Conservation (phyloP, 2,888 invertebrate genomes). For the Deilephila porcellus region DNA sequence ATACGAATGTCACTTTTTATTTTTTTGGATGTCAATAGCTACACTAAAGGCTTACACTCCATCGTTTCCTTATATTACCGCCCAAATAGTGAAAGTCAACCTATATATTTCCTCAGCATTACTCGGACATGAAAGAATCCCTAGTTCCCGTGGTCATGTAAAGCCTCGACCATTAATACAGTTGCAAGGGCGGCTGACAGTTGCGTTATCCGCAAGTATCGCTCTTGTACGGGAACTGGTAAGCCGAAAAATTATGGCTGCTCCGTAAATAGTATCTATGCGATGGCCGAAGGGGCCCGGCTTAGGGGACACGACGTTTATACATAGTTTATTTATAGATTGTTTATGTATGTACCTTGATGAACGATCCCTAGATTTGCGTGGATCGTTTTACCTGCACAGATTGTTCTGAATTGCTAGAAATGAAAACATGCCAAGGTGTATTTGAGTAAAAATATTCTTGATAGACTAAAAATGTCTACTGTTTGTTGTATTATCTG, state of each 20-base stretch:
- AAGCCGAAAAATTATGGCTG: constrained; percentile 65
- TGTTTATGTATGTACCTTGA: constrained; percentile 7
- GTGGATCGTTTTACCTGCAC: neutral
- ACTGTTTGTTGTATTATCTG: no score
- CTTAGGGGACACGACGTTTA: constrained; percentile 3
- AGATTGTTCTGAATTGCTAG: neutral
- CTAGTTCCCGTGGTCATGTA: constrained; percentile 43
- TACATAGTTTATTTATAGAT: constrained; percentile 28
- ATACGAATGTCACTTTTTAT: no score
- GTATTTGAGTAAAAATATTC: no score
- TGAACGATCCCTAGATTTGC: neutral
- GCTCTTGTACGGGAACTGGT: constrained; percentile 55
- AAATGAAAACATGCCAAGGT: no score
- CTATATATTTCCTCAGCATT: constrained; percentile 4
- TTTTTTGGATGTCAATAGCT: no score
- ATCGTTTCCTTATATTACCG: no score
- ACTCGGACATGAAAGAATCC: constrained; percentile 10
- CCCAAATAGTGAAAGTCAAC: neutral
- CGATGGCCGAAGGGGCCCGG: constrained; percentile 30
- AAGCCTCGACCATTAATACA: constrained; percentile 63
- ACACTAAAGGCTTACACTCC: no score
- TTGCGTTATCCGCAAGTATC: constrained; percentile 62
- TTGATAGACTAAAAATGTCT: no score
- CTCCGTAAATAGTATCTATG: constrained; percentile 62
- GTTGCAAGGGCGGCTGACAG: constrained; percentile 66